Conservation (phyloP, 2,113 vertebrate species). For the Neopipo cinnamomea region DNA sequence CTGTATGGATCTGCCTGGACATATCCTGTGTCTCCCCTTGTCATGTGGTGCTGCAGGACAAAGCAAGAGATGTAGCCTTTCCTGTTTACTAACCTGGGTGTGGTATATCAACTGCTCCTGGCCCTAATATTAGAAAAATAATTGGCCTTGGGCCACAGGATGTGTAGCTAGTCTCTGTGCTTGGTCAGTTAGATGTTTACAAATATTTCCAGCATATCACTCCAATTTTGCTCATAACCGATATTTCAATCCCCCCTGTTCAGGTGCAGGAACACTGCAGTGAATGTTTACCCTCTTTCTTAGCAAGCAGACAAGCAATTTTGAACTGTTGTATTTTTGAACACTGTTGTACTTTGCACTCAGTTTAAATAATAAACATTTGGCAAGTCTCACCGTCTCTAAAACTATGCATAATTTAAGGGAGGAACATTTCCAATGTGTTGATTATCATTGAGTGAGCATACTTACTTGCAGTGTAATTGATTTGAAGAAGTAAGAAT, state of each 20-base stretch:
- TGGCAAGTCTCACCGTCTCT: neutral
- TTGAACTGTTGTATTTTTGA: neutral
- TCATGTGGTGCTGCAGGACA: neutral
- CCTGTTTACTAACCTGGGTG: slow-evolving; percentile 35
- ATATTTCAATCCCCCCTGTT: neutral
- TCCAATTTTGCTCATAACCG: neutral
- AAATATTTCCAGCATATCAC: neutral
- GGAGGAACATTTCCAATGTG: neutral
- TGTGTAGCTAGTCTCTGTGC: neutral
- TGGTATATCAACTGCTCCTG: neutral
- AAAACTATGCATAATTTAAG: neutral
- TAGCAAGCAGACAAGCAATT: neutral
- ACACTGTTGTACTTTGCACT: neutral
- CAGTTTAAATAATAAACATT: neutral
- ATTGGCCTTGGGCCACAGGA: neutral
- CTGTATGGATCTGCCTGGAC: neutral
- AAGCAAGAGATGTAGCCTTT: neutral
- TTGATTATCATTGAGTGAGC: neutral
- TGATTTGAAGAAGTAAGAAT: neutral
- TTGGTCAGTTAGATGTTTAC: neutral
- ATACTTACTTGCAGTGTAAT: neutral
- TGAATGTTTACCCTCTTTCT: neutral
- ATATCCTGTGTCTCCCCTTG: neutral
- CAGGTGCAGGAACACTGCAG: neutral
- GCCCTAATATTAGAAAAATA: neutral